Base-by-base conservation (phyloP, 2,888 invertebrate genomes). In the Sturmia bella region DNA sequence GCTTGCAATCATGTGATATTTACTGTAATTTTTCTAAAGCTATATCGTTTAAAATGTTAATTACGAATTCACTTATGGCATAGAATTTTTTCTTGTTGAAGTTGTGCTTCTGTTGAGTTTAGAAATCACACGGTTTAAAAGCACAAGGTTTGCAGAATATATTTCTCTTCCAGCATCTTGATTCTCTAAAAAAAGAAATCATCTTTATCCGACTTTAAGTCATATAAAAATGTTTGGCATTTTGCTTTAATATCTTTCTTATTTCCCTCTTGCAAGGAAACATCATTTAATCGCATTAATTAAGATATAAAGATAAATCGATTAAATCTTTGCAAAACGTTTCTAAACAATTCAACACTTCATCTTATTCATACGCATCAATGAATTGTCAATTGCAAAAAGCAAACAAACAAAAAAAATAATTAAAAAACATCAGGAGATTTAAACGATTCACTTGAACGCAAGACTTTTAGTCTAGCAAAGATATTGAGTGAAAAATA, bases 301-400 rank as follows among this genome's bases (percentile, higher is more conserved):
- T 80, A 41, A 66, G 48, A 59, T 41, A 4, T 39, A 54, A 76
- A 68, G 37, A 45, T 64, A 59, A 66, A 70, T 66, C 72, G 70
- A 54, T 80, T 70, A 41, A 64, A 50, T 64, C 56, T 52, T 63
- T 70, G 56, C 52, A 39, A 48, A 21, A 54, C 19, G 19, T 32
- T 69, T 61, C 68, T 59, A 43, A 68, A 32, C 32, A 52, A 54
- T 24, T 69, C 13, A 63, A 75, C 41, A 75, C 75, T 68, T 68
- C n/a, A 41, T 68, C 66, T 50, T 41, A 19, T 72, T 72, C 41
- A 59, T 39, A 52, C 64, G 27, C 77, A 39, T 37, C 24, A 75
- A 68, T 57, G 61, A 69, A 66, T 66, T 77, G 70, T 79, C 66
- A 73, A 61, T 7, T 73, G 78, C 66, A 59, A 19, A 37, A 64